Evolutionary conservation across 2,797 vertebrate species (phyloP).

Genomic region (Heteromormyrus szaboi): DNA sequence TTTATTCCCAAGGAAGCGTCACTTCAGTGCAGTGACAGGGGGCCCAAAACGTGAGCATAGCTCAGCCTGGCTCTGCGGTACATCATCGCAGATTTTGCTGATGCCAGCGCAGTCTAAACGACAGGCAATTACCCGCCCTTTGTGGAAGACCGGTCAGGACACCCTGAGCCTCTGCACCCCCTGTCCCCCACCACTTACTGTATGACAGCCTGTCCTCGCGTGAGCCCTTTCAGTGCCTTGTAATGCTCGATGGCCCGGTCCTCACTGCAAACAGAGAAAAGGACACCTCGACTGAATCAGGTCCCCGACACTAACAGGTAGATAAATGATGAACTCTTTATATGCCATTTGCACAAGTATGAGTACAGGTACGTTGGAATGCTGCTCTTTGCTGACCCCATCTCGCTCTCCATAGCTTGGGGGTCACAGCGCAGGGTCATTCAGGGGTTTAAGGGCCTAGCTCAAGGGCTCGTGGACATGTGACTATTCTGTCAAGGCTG

Average conservation of each 20-base stretch:
- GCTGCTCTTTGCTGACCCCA: neutral
- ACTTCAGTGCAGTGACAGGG: neutral
- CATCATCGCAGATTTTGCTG: neutral
- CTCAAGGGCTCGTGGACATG: neutral
- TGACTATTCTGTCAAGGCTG: neutral
- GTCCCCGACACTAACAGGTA: neutral
- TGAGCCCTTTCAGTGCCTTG: conserved; percentile 80
- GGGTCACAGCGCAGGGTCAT: neutral
- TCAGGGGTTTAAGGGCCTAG: neutral
- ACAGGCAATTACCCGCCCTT: conserved; percentile 30
- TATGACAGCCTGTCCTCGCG: conserved; percentile 89
- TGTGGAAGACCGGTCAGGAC: neutral
- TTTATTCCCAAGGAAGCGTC: neutral
- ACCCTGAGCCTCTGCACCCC: neutral
- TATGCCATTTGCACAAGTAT: neutral
- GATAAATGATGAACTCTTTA: neutral
- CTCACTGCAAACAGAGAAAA: conserved; percentile 72
- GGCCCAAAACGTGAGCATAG: neutral
- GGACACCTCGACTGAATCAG: conserved; percentile 32
- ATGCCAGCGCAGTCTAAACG: conserved; percentile 28
- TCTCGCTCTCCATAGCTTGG: neutral
- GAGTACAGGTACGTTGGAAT: neutral
- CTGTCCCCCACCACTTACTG: conserved; percentile 73
- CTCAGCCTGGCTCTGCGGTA: neutral
- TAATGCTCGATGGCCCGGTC: conserved; percentile 89